Conservation (phyloP, 2,113 vertebrate species). For the Nesoenas mayeri region DNA sequence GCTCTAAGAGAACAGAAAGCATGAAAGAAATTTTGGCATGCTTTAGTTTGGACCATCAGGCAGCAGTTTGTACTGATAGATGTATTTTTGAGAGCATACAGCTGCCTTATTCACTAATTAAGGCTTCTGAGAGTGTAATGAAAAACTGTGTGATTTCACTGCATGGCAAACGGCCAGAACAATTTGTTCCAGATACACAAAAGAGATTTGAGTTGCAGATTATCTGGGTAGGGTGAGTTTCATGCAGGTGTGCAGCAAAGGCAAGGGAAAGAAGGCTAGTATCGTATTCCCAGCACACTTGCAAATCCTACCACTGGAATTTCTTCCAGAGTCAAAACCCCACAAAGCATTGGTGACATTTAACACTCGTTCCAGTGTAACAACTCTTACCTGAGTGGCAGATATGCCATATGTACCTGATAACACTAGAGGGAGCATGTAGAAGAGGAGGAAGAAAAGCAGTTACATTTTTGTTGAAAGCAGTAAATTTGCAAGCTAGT, state of each 20-base stretch:
- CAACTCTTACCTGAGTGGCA: not conserved
- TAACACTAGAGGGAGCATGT: not conserved
- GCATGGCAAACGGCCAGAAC: conserved; percentile 65
- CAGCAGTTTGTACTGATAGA: conserved; percentile 45
- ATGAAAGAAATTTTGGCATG: not conserved
- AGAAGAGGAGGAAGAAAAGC: not conserved
- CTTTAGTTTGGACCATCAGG: conserved; percentile 50
- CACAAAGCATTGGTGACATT: not conserved
- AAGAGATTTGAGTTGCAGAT: conserved; percentile 65
- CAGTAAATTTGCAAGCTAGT: not conserved
- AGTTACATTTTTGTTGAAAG: not conserved
- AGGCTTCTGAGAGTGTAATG: conserved; percentile 59
- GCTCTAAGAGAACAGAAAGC: not conserved
- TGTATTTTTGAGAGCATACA: conserved; percentile 69
- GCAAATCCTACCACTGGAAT: not conserved
- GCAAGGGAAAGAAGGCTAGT: not conserved
- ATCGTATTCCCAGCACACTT: not conserved
- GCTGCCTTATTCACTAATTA: conserved; percentile 71
- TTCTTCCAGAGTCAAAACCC: not conserved
- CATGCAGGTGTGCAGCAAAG: conserved; percentile 45
- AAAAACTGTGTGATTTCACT: conserved; percentile 61
- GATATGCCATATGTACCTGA: not conserved
- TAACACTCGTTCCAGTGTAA: not conserved
- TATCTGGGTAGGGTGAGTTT: conserved; percentile 25
- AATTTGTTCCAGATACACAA: conserved; percentile 69